phyloP scores from a whole-genome alignment of 37 sponge, comb jelly and placozoan species.

The Halisarca cf. caerulea region DNA sequence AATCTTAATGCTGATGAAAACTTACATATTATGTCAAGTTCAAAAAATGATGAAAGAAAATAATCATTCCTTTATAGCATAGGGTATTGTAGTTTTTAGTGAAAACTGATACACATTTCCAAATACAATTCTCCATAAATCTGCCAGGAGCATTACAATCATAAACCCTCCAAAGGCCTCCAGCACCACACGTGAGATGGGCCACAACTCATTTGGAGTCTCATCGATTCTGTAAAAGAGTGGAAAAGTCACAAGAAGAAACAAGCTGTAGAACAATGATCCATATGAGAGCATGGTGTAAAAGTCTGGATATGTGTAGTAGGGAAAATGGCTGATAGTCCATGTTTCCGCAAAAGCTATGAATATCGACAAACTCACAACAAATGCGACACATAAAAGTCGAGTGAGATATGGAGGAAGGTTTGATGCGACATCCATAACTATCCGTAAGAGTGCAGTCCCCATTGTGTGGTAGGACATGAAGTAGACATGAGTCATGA shows the following conservation, averaged over 20 bases:
- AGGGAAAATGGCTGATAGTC: conserved; percentile 68
- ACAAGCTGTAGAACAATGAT: conserved; percentile 55
- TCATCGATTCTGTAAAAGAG: conserved; percentile 59
- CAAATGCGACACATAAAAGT: not conserved
- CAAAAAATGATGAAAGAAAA: no score
- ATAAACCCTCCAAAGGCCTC: conserved; percentile 66
- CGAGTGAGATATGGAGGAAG: not conserved
- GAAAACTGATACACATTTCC: conserved; percentile 26
- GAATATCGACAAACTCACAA: conserved; percentile 16
- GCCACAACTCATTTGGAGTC: not conserved
- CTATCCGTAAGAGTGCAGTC: conserved; percentile 18
- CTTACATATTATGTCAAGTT: no score
- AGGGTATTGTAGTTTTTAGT: not conserved
- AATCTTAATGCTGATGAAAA: no score
- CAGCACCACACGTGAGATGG: conserved; percentile 26
- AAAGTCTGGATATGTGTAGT: conserved; percentile 65
- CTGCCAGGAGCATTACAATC: conserved; percentile 54
- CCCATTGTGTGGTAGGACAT: conserved; percentile 50
- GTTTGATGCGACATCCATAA: not conserved
- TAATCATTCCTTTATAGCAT: not conserved
- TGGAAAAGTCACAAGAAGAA: conserved; percentile 66
- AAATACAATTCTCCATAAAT: conserved; percentile 46
- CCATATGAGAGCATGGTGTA: conserved; percentile 60
- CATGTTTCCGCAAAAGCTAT: conserved; percentile 63
- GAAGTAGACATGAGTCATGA: conserved; percentile 72